These are phyloP conservation scores for Enteromius mattozi DNA, from an alignment of 2,797 vertebrate species.

Conservation along the genomic window DNA sequence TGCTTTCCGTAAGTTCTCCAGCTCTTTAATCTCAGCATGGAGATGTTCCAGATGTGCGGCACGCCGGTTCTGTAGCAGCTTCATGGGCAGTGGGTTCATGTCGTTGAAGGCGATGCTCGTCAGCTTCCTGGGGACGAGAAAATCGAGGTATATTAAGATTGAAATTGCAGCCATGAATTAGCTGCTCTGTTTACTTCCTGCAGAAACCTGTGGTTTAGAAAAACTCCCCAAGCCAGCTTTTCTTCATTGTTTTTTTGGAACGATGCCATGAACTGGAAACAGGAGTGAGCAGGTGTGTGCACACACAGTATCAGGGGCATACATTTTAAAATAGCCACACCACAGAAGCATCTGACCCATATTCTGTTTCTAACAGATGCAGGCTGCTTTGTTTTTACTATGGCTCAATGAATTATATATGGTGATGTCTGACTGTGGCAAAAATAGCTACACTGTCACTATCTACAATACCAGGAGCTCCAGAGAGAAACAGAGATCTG, in stretches of 20 bases:
- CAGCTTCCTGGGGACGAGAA: constrained; percentile 79
- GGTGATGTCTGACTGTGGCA: constrained; percentile 41
- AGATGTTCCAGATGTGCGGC: constrained; percentile 82
- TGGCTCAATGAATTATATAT: constrained; percentile 57
- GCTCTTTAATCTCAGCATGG: constrained; percentile 82
- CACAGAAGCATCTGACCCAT: constrained; percentile 20
- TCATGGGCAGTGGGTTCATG: constrained; percentile 92
- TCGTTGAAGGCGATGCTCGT: constrained; percentile 87
- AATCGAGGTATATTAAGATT: not conserved
- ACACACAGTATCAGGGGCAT: not conserved
- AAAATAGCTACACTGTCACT: constrained; percentile 57
- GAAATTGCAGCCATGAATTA: not conserved
- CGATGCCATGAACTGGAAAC: not conserved
- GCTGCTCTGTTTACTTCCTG: not conserved
- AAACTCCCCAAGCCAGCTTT: not conserved
- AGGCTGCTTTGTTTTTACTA: constrained; percentile 25
- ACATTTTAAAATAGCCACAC: constrained; percentile 21
- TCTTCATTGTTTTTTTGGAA: not conserved
- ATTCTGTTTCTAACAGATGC: constrained; percentile 4
- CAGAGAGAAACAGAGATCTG: not conserved
- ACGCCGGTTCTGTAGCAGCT: constrained; percentile 83
- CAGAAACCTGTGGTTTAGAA: not conserved
- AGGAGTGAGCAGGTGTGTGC: not conserved
- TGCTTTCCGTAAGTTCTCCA: constrained; percentile 84
- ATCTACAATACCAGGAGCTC: constrained; percentile 1